These are phyloP conservation scores for Dryocosmus kuriphilus DNA, from an alignment of 2,888 invertebrate species.

Conservation along the genomic window DNA sequence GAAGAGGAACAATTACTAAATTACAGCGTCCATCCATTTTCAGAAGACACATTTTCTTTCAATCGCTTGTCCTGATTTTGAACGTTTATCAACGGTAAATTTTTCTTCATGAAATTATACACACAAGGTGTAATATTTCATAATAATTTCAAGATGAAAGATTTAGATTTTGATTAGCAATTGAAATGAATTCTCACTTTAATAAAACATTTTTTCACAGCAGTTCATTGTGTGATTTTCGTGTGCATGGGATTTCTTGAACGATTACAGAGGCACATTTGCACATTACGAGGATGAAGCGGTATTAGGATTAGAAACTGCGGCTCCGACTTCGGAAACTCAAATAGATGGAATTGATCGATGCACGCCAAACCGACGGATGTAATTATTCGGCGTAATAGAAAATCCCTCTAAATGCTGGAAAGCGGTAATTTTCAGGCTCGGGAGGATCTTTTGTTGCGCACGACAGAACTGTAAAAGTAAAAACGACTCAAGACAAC, in stretches of 20 bases:
- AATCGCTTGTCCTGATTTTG: not conserved
- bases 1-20: not conserved
- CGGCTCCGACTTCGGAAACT: conserved; percentile 18
- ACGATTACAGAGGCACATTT: conserved; percentile 62
- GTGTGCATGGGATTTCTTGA: conserved; percentile 28
- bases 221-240: not conserved
- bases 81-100: no score
- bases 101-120: no score
- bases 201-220: not conserved
- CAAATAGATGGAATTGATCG: conserved; percentile 22
- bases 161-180: not conserved
- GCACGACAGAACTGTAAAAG: not conserved
- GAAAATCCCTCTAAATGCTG: conserved; percentile 17
- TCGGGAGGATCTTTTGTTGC: not conserved
- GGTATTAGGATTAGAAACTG: conserved; percentile 33
- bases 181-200: not conserved
- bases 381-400: conserved; percentile 24
- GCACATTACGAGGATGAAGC: conserved; percentile 15
- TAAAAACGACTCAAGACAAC: not conserved
- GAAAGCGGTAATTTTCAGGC: not conserved
- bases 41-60: not conserved
- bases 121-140: not conserved
- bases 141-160: not conserved
- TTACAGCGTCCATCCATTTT: not conserved
- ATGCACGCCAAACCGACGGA: conserved; percentile 29